These are phyloP conservation scores for Exaiptasia diaphana DNA, from an alignment of 64 coral and sea anemone genomes.

Conservation along the genomic window DNA sequence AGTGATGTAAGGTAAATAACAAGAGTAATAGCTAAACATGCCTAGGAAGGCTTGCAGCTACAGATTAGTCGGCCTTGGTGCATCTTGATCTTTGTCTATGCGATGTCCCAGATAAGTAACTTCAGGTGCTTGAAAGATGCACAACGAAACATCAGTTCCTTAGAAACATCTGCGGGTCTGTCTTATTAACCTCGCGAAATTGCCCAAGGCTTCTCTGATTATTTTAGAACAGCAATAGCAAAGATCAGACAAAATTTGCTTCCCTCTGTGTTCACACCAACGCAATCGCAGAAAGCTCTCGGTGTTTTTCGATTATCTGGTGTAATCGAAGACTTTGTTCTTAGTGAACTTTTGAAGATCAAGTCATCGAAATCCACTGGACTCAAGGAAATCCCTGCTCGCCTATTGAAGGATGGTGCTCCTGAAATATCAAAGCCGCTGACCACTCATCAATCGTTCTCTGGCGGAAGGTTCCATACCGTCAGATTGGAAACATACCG, in stretches of 20 bases:
- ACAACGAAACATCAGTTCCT: too few species aligned
- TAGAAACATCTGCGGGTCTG: too few species aligned
- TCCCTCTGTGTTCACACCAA: neutral
- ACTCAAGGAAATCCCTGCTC: neutral
- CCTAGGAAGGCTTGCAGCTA: too few species aligned
- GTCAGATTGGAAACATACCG: slow-evolving; percentile 6
- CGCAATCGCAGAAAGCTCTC: neutral
- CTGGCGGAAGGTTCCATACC: slow-evolving; percentile 26
- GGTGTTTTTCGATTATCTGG: neutral
- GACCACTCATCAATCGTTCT: neutral
- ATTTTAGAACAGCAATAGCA: neutral
- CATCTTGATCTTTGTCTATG: too few species aligned
- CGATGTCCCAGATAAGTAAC: too few species aligned
- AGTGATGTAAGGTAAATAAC: too few species aligned
- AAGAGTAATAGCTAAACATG: too few species aligned
- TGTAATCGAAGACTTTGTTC: neutral
- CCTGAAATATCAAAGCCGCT: neutral
- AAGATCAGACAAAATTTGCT: neutral
- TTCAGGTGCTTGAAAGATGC: too few species aligned
- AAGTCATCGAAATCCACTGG: neutral
- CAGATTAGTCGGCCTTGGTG: too few species aligned
- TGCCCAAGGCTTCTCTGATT: neutral
- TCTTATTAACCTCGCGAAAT: too few species aligned
- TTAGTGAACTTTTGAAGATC: neutral
- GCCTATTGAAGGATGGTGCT: neutral